phyloP scores from a whole-genome alignment of 1,140 invertebrate genomes.

The Diorhabda sublineata region DNA sequence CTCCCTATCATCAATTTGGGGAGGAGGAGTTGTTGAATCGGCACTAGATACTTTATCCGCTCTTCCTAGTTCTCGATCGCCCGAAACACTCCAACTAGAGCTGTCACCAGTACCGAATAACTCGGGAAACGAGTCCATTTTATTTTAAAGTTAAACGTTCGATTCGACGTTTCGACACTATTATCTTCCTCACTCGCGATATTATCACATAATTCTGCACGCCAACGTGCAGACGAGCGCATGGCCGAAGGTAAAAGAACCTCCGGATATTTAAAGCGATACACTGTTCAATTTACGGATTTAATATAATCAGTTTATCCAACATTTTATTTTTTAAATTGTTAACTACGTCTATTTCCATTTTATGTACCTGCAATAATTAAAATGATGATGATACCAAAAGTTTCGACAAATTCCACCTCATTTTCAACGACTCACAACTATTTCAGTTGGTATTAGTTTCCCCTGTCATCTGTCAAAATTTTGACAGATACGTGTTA shows the following conservation, averaged over 20 bases:
- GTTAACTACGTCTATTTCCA: slow-evolving; percentile 23
- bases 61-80: slow-evolving; percentile 28
- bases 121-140: slow-evolving; percentile 47
- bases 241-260: slow-evolving; percentile 33
- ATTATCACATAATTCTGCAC: slow-evolving; percentile 16
- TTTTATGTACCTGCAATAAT: slow-evolving; percentile 1
- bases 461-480: too few relatives aligned
- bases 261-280: background rate
- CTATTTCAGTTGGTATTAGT: too few relatives aligned
- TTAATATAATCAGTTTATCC: too few relatives aligned
- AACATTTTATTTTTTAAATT: background rate
- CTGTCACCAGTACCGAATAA: slow-evolving; percentile 39
- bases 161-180: slow-evolving; percentile 15
- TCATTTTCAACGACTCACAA: too few relatives aligned
- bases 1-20: slow-evolving; percentile 46
- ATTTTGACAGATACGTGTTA: too few relatives aligned
- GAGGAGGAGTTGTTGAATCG: slow-evolving; percentile 39
- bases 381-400: too few relatives aligned
- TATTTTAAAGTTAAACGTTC: slow-evolving; percentile 39
- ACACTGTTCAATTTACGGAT: too few relatives aligned
- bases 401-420: too few relatives aligned
- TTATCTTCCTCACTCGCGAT: background rate
- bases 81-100: slow-evolving; percentile 37
- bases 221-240: slow-evolving; percentile 28
- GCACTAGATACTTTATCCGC: slow-evolving; percentile 35